Conservation (phyloP, 2,113 vertebrate genomes). For the Neogale vison region DNA sequence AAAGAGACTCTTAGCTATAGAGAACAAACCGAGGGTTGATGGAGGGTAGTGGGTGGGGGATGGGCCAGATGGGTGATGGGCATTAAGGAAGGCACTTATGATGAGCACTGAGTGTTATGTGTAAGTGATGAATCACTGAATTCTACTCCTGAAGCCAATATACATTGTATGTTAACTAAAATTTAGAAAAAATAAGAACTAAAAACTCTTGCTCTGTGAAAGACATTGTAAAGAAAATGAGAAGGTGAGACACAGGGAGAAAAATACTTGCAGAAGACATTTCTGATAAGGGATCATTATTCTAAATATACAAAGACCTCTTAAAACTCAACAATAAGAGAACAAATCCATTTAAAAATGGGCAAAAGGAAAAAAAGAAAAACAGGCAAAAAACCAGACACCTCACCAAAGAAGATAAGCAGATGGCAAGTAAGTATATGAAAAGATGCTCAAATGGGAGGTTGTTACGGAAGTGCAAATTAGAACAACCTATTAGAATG, state of each 20-base stretch:
- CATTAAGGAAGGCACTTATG: not conserved
- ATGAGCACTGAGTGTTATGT: not conserved
- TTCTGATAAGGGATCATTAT: not conserved
- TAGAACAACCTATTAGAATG: not conserved
- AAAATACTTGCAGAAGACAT: not conserved
- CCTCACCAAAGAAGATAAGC: not conserved
- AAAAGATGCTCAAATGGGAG: not conserved
- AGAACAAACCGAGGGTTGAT: not conserved
- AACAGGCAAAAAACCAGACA: not conserved
- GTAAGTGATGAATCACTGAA: not conserved
- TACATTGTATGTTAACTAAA: not conserved
- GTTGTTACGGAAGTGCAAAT: not conserved
- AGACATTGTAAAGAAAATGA: not conserved
- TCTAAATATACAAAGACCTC: not conserved
- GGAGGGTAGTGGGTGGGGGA: not conserved
- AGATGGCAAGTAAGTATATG: not conserved
- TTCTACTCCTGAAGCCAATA: not conserved
- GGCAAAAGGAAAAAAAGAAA: not conserved
- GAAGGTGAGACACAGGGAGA: not conserved
- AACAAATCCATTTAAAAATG: not conserved
- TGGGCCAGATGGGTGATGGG: not conserved
- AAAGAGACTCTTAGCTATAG: not conserved
- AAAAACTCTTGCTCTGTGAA: not conserved
- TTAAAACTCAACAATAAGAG: not conserved
- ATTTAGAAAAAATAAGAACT: not conserved